A percentile compares a stretch with the other conserved stretches of the same genome.
These are phyloP conservation scores for Drosophila melanogaster DNA, from an alignment of 1,140 invertebrate species.

Conservation along the genomic window Release_6_plus_ISO1_MT NT_033777.3:4475501-4476000, in stretches of 20 bases:
- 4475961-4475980: conserved; percentile 18
- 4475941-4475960: conserved; percentile 40
- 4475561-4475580: conserved; percentile 34
- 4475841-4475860: conserved; percentile 56
- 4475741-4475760: not conserved
- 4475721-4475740: conserved; percentile 12
- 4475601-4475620: conserved; percentile 8
- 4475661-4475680: conserved; percentile 9
- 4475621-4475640: conserved; percentile 30
- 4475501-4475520: conserved; percentile 47
- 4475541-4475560: conserved; percentile 73
- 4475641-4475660: conserved; percentile 22
- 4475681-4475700: conserved; percentile 20
- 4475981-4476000: conserved; percentile 18
- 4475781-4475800: conserved; percentile 6
- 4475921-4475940: conserved; percentile 38
- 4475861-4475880: conserved; percentile 44
- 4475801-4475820: not conserved
- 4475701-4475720: conserved; percentile 25
- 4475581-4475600: conserved; percentile 17
- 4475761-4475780: conserved; percentile 24
- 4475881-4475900: conserved; percentile 52
- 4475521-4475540: conserved; percentile 19
- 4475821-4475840: conserved; percentile 12
- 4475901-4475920: conserved; percentile 39